These are phyloP conservation scores for Sitobion miscanthi DNA, from an alignment of 1,140 invertebrate genomes.

Conservation along the genomic window DNA sequence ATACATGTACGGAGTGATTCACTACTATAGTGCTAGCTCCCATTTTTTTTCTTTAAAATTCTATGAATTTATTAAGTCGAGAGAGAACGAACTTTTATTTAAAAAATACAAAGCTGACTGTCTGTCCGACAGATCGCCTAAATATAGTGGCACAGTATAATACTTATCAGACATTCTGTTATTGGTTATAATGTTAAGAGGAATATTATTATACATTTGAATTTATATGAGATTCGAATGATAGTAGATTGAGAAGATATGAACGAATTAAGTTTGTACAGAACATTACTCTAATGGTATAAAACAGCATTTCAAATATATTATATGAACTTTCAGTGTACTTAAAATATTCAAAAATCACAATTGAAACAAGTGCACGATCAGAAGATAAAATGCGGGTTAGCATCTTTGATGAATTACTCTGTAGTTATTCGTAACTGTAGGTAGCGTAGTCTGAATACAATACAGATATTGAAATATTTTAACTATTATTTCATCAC, in stretches of 20 bases:
- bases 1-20: neutral
- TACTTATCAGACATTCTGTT: too few species aligned
- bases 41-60: neutral
- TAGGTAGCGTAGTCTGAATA: neutral
- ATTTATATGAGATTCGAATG: too few species aligned
- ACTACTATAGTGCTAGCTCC: neutral
- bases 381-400: neutral
- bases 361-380: neutral
- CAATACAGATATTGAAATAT: neutral
- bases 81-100: too few species aligned
- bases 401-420: neutral
- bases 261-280: neutral
- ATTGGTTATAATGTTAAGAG: too few species aligned
- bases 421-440: neutral
- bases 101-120: too few species aligned
- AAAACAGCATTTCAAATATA: neutral
- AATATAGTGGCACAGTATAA: too few species aligned
- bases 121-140: too few species aligned
- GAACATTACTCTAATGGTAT: neutral
- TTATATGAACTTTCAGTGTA: neutral
- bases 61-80: neutral
- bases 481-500: neutral
- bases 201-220: too few species aligned
- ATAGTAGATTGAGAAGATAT: neutral
- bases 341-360: neutral